These are phyloP conservation scores for Yponomeuta malinellus DNA, from an alignment of 2,888 invertebrate species.

Conservation along the genomic window DNA sequence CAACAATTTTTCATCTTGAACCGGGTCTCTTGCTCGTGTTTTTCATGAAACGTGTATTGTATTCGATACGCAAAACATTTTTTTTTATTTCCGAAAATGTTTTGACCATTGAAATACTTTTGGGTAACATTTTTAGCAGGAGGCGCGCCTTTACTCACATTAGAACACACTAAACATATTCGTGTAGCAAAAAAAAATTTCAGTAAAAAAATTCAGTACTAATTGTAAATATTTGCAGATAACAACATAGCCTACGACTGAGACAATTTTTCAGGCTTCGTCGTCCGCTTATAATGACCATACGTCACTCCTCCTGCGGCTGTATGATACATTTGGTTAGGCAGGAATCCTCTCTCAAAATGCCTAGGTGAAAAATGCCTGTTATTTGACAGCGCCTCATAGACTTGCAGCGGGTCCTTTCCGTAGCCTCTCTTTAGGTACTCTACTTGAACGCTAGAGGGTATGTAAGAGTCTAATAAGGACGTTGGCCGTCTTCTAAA, in stretches of 20 bases:
- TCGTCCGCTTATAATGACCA: slow-evolving; percentile 61
- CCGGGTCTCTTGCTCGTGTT: background rate
- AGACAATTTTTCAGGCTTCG: slow-evolving; percentile 44
- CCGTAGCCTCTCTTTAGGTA: slow-evolving; percentile 62
- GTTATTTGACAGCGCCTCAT: slow-evolving; percentile 57
- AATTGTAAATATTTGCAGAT: background rate
- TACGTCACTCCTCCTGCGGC: slow-evolving; percentile 58
- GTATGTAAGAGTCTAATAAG: slow-evolving; percentile 77
- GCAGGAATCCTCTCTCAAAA: slow-evolving; percentile 64
- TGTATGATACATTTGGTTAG: slow-evolving; percentile 69
- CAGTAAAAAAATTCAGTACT: no score
- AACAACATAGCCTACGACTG: slow-evolving; percentile 17
- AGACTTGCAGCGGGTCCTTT: slow-evolving; percentile 57
- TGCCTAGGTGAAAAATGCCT: slow-evolving; percentile 49
- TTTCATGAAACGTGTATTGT: background rate
- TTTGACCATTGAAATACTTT: background rate
- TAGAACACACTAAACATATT: no score
- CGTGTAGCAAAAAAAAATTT: no score
- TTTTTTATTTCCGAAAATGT: background rate
- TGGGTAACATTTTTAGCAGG: no score
- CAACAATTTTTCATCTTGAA: background rate
- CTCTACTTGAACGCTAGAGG: slow-evolving; percentile 71
- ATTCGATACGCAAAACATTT: no score
- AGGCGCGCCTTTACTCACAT: no score
- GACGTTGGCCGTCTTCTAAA: slow-evolving; percentile 64